These are phyloP conservation scores for Cyanoramphus novaezelandiae DNA, from an alignment of 2,113 vertebrate species.

Conservation along the genomic window DNA sequence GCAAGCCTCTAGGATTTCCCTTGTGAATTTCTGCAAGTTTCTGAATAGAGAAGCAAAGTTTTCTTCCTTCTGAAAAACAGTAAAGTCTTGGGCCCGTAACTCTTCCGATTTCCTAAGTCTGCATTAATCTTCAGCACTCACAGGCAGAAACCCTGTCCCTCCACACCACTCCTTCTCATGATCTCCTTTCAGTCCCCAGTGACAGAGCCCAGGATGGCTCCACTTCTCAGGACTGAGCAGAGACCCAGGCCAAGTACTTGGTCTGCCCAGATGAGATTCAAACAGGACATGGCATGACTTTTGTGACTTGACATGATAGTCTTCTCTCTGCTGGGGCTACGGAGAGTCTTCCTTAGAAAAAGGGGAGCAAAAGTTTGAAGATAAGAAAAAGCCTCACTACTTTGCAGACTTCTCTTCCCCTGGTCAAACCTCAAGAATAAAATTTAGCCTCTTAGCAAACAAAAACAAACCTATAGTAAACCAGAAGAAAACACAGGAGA, in stretches of 20 bases:
- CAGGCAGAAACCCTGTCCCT: background rate
- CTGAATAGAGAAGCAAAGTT: background rate
- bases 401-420: background rate
- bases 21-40: background rate
- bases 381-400: background rate
- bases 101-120: background rate
- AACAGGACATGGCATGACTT: background rate
- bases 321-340: background rate
- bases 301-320: background rate
- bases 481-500: background rate
- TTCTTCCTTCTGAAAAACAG: background rate
- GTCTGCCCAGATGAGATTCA: background rate
- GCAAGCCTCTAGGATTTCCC: background rate
- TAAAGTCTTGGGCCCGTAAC: background rate
- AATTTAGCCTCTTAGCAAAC: background rate
- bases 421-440: background rate
- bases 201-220: background rate
- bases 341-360: background rate
- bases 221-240: background rate
- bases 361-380: background rate
- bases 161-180: background rate
- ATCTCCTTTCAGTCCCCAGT: background rate
- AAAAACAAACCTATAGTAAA: background rate
- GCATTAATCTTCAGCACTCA: background rate
- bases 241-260: background rate